Evolutionary conservation across 1,140 invertebrate species (phyloP).

Genomic region (Sycophila sp.): DNA sequence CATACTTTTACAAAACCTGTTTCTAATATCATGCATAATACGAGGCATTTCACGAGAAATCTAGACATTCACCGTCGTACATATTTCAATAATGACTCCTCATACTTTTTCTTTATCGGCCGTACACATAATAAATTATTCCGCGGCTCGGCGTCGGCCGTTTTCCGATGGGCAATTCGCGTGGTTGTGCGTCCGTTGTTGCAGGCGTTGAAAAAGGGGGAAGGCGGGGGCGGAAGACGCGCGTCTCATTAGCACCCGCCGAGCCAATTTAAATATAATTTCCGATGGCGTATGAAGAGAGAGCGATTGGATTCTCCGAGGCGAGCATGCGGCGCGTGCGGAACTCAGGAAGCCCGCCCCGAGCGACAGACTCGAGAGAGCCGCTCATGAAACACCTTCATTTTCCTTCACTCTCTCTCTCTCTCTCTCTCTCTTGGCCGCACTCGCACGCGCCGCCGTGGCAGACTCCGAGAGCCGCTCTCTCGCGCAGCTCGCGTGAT

Average conservation of each 20-base stretch:
- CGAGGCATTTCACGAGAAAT: too few species aligned
- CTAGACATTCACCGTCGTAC: too few species aligned
- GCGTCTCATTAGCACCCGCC: too few species aligned
- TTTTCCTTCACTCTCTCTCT: conserved; percentile 7
- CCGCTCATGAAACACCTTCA: conserved; percentile 20
- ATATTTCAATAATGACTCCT: too few species aligned
- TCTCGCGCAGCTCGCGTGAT: not conserved
- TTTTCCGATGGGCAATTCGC: too few species aligned
- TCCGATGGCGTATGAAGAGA: not conserved
- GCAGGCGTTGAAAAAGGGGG: not conserved
- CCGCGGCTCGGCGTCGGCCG: too few species aligned
- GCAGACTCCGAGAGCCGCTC: not conserved
- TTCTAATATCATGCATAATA: too few species aligned
- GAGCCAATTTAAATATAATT: too few species aligned
- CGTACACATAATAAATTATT: too few species aligned
- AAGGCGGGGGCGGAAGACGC: not conserved
- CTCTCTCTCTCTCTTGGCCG: not conserved
- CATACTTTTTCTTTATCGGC: too few species aligned
- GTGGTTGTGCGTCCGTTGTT: too few species aligned
- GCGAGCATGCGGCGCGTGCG: not conserved
- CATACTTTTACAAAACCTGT: too few species aligned
- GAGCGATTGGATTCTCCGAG: conserved; percentile 18
- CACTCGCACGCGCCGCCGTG: not conserved
- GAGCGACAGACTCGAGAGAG: not conserved
- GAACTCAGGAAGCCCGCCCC: conserved; percentile 5